Base-by-base conservation (phyloP, 2,888 invertebrate species). In the Andrena bucephala region DNA sequence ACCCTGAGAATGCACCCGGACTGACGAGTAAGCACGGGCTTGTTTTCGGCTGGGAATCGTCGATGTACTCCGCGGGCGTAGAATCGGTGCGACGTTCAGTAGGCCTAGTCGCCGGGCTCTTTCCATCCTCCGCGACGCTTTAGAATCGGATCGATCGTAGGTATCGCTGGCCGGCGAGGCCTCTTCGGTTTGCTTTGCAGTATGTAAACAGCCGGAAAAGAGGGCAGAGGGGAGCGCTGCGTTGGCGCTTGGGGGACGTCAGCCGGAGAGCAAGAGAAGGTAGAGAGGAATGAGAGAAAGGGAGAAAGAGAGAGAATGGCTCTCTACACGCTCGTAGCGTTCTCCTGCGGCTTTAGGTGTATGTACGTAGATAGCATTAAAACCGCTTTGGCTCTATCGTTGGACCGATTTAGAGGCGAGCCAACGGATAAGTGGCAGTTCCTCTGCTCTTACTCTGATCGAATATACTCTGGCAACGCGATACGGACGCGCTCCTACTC, bases 361-460 rank as follows among this genome's bases (percentile, higher is more conserved):
- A 42, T 48, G 27, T 63, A 66, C 66, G 75, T 66, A 66, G 68
- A 83, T 68, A 59, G 54, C 80, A 71, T 80, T 80, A 77, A 78
- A 84, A 87, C 70, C 83, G 77, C 77, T 81, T 71, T 70, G 67
- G 74, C 65, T 70, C 82, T 85, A 87, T 89, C 88, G 89, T 87
- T 88, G 84, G 84, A 80, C 84, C 90, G 90, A 90, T 91, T 91
- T 90, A 85, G 88, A 85, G 84, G 79, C 76, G 85, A 84, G 75
- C 80, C 85, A 75, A 71, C 63, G 87, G 87, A 88, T 90, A 91
- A 92, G 90, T 92, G 90, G 91, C 87, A 87, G 90, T 87, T 88
- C 81, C 85, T 71, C 77, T 54, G 68, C 74, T 54, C 67, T 69
- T 33, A 8, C 52, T 78, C 60, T 33, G 65, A 83, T 68, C 77